Conservation (phyloP, 2,113 vertebrate species). For the Myrmecophaga tridactyla region DNA sequence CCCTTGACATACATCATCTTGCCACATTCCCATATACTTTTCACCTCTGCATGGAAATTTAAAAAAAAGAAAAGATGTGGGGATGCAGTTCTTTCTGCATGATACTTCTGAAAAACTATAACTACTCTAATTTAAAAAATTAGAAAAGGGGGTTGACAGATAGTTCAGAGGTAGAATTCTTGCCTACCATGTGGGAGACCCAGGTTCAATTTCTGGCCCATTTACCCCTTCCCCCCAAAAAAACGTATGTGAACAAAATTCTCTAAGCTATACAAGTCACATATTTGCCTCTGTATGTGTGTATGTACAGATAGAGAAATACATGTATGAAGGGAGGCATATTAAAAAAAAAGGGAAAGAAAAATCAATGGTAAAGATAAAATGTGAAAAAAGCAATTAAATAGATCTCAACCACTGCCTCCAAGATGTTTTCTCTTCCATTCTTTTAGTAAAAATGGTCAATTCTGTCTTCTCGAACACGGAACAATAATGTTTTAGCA, state of each 20-base stretch:
- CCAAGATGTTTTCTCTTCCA: neutral
- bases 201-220: too few relatives aligned
- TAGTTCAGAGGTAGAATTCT: too few relatives aligned
- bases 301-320: too few relatives aligned
- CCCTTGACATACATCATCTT: slow-evolving; percentile 94
- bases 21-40: slow-evolving; percentile 99
- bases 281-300: too few relatives aligned
- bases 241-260: too few relatives aligned
- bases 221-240: too few relatives aligned
- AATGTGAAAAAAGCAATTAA: neutral
- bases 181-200: too few relatives aligned
- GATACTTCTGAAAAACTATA: too few relatives aligned
- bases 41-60: slow-evolving; percentile 89
- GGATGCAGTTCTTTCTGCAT: too few relatives aligned
- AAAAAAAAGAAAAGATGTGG: neutral
- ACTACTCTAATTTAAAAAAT: neutral
- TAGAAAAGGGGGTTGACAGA: too few relatives aligned
- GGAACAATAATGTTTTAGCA: neutral
- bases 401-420: neutral
- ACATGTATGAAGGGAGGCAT: too few relatives aligned
- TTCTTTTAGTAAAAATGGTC: neutral
- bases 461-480: neutral
- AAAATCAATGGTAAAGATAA: neutral
- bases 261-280: too few relatives aligned
- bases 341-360: neutral